Evolutionary conservation across 2,113 vertebrate species (phyloP).

Genomic region (Vidua chalybeata): DNA sequence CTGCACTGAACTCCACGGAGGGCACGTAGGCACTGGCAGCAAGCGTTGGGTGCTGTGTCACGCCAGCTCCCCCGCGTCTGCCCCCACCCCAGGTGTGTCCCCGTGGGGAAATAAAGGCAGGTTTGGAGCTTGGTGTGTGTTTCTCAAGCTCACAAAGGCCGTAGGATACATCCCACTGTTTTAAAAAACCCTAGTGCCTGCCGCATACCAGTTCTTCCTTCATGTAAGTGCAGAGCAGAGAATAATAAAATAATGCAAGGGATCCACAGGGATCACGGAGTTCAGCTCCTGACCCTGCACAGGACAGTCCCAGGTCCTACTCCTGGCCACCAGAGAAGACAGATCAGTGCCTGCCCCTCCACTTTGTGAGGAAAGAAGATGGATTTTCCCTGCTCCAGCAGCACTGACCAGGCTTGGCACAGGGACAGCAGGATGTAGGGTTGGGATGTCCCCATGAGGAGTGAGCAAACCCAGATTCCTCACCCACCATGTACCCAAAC

Average conservation of each 20-base stretch:
- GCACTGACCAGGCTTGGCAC: fast-evolving
- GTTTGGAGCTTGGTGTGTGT: neutral
- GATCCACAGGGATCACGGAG: neutral
- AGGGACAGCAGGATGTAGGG: fast-evolving
- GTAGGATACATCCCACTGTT: neutral
- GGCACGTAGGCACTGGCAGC: neutral
- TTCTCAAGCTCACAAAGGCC: neutral
- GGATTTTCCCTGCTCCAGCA: neutral
- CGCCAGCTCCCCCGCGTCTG: fast-evolving
- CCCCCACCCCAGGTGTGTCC: neutral
- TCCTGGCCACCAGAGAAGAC: neutral
- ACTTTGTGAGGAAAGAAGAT: fast-evolving
- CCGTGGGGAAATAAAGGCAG: fast-evolving
- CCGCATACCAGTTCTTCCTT: neutral
- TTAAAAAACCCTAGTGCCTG: neutral
- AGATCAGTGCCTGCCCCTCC: neutral
- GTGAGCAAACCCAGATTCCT: neutral
- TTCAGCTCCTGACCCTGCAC: neutral
- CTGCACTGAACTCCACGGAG: neutral
- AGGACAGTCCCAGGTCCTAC: neutral
- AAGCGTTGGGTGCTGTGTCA: fast-evolving
- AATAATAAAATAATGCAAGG: neutral
- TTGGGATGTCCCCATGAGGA: neutral
- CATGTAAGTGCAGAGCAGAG: fast-evolving
- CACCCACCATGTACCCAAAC: fast-evolving